Evolutionary conservation across 2,113 vertebrate genomes (phyloP).

Genomic region (Alouatta palliata): DNA sequence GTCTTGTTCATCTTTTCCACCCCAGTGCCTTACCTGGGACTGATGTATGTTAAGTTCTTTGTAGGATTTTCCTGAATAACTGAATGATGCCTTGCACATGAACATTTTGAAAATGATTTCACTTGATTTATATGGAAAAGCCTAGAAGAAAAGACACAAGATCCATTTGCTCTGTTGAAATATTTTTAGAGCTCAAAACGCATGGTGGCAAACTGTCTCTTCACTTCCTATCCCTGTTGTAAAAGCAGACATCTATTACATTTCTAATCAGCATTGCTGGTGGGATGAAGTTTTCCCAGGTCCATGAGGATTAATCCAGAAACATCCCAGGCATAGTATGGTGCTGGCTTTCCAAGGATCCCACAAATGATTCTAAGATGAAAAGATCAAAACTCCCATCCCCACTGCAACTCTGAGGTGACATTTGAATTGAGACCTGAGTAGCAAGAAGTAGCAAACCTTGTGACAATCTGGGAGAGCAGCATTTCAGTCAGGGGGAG

Average conservation of each 20-base stretch:
- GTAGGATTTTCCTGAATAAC: background rate
- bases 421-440: background rate
- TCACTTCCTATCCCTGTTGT: background rate
- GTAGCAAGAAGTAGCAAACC: background rate
- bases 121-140: background rate
- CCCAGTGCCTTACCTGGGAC: background rate
- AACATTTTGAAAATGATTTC: background rate
- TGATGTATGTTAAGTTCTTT: background rate
- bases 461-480: background rate
- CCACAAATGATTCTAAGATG: background rate
- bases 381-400: background rate
- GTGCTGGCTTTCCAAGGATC: background rate
- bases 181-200: background rate
- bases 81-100: background rate
- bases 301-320: background rate
- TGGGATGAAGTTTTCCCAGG: background rate
- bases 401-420: background rate
- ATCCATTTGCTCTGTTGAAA: background rate
- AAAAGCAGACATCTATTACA: background rate
- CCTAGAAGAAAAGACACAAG: background rate
- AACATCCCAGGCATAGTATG: background rate
- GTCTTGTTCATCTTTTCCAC: background rate
- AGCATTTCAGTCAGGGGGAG: background rate
- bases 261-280: background rate
- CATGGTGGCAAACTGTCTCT: background rate